Base-by-base conservation (phyloP, 2,113 vertebrate genomes). In the Apistogramma diplotaenia region DNA sequence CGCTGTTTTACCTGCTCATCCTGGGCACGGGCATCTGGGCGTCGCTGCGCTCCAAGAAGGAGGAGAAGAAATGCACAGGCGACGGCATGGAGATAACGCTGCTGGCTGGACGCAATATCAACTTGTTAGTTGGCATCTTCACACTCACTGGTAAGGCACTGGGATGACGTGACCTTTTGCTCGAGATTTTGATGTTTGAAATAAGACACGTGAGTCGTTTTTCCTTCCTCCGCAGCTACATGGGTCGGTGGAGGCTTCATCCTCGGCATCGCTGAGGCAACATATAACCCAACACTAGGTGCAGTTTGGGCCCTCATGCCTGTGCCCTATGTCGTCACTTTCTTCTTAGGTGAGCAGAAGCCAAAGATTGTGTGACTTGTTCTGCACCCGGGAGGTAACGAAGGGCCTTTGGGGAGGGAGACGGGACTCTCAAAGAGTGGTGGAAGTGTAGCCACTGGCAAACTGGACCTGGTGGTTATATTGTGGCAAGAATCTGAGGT, bases 181-280 rank as follows among this genome's bases (percentile, higher is more conserved):
- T 19, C 16, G 19, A 0, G 16, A 70, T 29, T 67, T 11, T 49
- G 37, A 46, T 49, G 5, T 67, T 67, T 67, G 23, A 46, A 67
- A 46, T 49, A 4, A 67, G 40, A 10, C 43, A 21, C 23, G 37
- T 21, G 12, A 78, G 18, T 35, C 1, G 4, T 77, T 8, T 23
- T 49, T 75, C 71, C 4, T 88, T 23, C 65, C 49, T 65, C 11
- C 46, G 49, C 89, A 97, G 96, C 96, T 25, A 96, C 95, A 0
- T 96, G 96, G 96, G 96, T 97, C 40, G 96, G 96, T 82, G 96
- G 96, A 89, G 96, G 95, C 15, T 97, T 96, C 78, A 96, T 97
- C 70, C 94, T 96, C 1, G 96, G 96, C 23, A 96, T 94, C 8
- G 95, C 96, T 82, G 96, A 97, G 87, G 95, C 95, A 0, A 91